Conservation (phyloP, 2,888 invertebrate genomes). For the Chirona hameri region DNA sequence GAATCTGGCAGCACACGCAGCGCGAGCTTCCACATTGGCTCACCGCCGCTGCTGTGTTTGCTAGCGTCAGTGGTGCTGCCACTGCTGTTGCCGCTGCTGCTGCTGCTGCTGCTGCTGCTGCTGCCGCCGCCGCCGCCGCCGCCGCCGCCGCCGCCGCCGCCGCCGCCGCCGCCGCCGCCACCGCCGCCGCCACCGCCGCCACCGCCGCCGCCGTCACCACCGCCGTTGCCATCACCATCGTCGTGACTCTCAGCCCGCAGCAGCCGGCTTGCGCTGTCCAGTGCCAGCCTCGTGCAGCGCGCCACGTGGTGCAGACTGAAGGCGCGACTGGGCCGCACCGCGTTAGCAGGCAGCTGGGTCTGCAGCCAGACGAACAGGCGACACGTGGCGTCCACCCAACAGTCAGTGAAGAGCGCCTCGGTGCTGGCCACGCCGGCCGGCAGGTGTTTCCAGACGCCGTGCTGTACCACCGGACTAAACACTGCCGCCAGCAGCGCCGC, state of each 20-base stretch:
- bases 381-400: not conserved
- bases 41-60: not conserved
- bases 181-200: no score
- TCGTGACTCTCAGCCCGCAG: not conserved
- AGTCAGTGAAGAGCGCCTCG: not conserved
- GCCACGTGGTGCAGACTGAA: slow-evolving; percentile 3
- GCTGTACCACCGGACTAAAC: not conserved
- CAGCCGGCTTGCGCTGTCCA: not conserved
- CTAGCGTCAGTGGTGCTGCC: no score
- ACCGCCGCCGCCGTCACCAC: no score
- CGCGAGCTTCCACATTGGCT: not conserved
- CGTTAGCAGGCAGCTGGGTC: not conserved
- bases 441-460: not conserved
- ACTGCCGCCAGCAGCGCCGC: not conserved
- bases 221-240: no score
- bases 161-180: no score
- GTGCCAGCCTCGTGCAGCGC: not conserved
- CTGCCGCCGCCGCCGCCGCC: no score
- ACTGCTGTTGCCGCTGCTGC: no score
- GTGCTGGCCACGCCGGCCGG: not conserved
- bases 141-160: no score
- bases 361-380: not conserved
- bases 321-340: not conserved
- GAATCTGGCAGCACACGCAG: not conserved
- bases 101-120: no score